Conservation (phyloP, 1,140 invertebrate species). For the Vanessa tameamea region DNA sequence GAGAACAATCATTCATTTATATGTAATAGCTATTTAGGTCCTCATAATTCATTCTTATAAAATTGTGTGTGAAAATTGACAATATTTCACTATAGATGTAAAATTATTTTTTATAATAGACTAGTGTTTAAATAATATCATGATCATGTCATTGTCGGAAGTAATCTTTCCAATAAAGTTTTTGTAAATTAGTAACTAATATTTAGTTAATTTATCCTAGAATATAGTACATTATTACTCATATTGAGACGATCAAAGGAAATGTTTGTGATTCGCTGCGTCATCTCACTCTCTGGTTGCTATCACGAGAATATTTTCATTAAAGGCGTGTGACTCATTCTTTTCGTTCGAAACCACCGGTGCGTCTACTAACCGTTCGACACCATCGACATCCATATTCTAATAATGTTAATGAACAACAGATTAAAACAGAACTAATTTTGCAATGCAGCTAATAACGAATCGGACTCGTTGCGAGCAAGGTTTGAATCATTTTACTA, state of each 20-base stretch:
- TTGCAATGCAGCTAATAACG: constrained; percentile 27
- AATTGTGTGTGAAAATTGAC: constrained; percentile 1
- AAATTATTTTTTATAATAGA: not conserved
- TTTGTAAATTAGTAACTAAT: not conserved
- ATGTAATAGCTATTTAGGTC: not conserved
- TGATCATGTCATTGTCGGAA: not conserved
- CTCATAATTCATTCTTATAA: not conserved
- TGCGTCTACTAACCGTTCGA: not conserved
- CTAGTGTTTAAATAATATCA: not conserved
- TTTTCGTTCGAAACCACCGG: not conserved
- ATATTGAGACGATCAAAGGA: not conserved
- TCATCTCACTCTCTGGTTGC: constrained; percentile 17
- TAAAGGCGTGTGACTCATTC: constrained; percentile 1
- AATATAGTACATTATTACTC: not conserved
- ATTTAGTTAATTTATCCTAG: not conserved
- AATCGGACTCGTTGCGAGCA: constrained; percentile 16
- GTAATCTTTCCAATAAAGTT: not conserved
- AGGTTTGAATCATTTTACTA: constrained; percentile 19
- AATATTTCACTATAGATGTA: constrained; percentile 1
- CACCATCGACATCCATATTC: not conserved
- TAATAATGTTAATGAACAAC: not conserved
- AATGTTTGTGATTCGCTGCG: not conserved
- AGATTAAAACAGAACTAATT: constrained; percentile 15
- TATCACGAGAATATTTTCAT: not conserved
- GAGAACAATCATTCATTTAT: constrained; percentile 25